Percentiles rank a stretch among this genome's conserved stretches.
These are phyloP conservation scores for Polypterus bichir DNA, from an alignment of 2,113 vertebrate genomes.

Conservation along the genomic window DNA sequence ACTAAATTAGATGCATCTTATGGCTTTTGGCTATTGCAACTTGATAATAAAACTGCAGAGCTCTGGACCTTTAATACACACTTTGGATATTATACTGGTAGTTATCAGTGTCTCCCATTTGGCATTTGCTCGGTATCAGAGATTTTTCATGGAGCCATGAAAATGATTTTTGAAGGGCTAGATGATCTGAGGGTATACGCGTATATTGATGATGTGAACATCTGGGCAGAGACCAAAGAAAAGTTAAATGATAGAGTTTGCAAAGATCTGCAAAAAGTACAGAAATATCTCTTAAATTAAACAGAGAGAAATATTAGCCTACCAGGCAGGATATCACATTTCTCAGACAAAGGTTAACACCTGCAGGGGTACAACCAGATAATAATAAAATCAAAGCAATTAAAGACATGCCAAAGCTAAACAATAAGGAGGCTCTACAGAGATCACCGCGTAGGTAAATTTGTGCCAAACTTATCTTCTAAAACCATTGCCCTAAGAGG, in stretches of 20 bases:
- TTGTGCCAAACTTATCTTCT: constrained; percentile 6
- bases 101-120: background rate
- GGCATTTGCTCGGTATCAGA: background rate
- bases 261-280: constrained; percentile 1
- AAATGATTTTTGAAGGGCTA: background rate
- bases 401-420: background rate
- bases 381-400: background rate
- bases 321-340: background rate
- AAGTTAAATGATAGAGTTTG: background rate
- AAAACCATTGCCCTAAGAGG: background rate
- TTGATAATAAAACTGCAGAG: background rate
- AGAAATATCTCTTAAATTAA: background rate
- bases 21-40: background rate
- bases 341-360: background rate
- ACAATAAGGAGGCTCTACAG: background rate
- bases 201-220: constrained; percentile 1
- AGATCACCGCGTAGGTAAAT: background rate
- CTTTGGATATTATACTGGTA: background rate
- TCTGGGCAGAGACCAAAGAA: constrained; percentile 1
- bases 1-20: background rate
- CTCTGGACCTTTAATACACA: background rate
- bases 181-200: background rate
- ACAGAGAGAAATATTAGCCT: background rate
- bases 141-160: background rate
- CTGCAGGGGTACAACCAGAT: background rate